These are phyloP conservation scores for Plodia interpunctella DNA, from an alignment of 1,140 invertebrate genomes.

Conservation along the genomic window DNA sequence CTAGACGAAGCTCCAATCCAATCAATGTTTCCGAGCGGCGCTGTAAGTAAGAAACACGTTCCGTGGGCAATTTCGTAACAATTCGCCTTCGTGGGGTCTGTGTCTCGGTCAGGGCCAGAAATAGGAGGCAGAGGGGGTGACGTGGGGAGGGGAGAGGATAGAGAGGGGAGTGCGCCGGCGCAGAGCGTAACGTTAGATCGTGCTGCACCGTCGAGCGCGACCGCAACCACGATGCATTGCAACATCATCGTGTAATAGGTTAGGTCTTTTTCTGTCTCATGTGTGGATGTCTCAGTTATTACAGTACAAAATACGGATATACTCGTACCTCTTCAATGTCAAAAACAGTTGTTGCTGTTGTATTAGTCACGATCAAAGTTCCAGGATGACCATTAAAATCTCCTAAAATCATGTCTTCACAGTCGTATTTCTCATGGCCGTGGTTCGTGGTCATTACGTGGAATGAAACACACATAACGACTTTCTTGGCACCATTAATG, in stretches of 20 bases:
- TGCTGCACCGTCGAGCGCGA: slow-evolving; percentile 71
- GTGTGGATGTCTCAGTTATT: background rate
- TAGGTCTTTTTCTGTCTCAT: slow-evolving; percentile 20
- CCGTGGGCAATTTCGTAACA: slow-evolving; percentile 57
- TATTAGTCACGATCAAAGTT: too few relatives aligned
- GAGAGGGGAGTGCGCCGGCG: slow-evolving; percentile 44
- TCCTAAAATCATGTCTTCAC: too few relatives aligned
- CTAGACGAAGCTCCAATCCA: background rate
- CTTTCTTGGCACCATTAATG: too few relatives aligned
- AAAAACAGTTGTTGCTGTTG: too few relatives aligned
- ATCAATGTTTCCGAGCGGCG: background rate
- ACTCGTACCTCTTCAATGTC: too few relatives aligned
- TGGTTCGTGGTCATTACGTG: too few relatives aligned
- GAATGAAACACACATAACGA: too few relatives aligned
- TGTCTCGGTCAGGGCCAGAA: slow-evolving; percentile 65
- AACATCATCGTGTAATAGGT: slow-evolving; percentile 59
- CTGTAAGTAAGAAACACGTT: slow-evolving; percentile 13
- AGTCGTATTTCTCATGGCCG: too few relatives aligned
- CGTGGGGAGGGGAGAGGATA: slow-evolving; percentile 18
- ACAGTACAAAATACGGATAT: background rate
- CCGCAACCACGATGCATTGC: slow-evolving; percentile 58
- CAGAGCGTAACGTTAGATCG: slow-evolving; percentile 72
- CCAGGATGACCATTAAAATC: too few relatives aligned
- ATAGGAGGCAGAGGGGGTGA: slow-evolving; percentile 24
- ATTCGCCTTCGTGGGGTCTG: slow-evolving; percentile 41